These are phyloP conservation scores for Drosophila subsilvestris DNA, from an alignment of 2,888 invertebrate species.

Conservation along the genomic window DNA sequence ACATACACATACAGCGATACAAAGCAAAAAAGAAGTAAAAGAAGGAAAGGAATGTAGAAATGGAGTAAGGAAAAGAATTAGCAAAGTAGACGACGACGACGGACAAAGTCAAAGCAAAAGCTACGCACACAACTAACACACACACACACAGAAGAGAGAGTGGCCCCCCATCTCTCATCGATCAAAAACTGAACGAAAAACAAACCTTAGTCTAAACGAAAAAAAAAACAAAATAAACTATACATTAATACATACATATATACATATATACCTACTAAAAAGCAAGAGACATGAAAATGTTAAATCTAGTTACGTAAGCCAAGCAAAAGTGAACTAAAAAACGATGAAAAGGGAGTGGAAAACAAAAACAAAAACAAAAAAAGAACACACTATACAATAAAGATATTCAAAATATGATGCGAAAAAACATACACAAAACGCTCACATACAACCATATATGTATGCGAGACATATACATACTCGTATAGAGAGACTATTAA, in stretches of 20 bases:
- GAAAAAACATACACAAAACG: constrained; percentile 56
- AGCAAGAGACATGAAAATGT: constrained; percentile 29
- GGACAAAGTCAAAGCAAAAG: constrained; percentile 62
- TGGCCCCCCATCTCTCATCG: constrained; percentile 21
- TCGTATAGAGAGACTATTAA: constrained; percentile 54
- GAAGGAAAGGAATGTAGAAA: background rate
- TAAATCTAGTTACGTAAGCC: constrained; percentile 43
- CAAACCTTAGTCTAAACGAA: constrained; percentile 67
- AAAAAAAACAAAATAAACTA: constrained; percentile 32
- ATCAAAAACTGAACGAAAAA: constrained; percentile 61
- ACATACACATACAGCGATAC: constrained; percentile 58
- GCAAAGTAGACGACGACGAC: constrained; percentile 56
- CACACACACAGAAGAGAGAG: constrained; percentile 42
- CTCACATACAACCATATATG: constrained; percentile 27
- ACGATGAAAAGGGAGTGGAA: constrained; percentile 3
- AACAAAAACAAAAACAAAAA: constrained; percentile 12
- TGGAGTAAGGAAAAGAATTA: constrained; percentile 24
- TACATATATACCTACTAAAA: background rate
- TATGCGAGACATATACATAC: constrained; percentile 33
- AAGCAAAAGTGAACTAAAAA: constrained; percentile 52
- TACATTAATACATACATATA: background rate
- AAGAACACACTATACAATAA: constrained; percentile 63
- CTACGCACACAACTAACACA: constrained; percentile 48
- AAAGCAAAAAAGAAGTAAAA: constrained; percentile 47
- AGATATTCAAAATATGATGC: constrained; percentile 75